Evolutionary conservation across 2,797 vertebrate genomes (phyloP).

Genomic region (Sebastes diaconus): DNA sequence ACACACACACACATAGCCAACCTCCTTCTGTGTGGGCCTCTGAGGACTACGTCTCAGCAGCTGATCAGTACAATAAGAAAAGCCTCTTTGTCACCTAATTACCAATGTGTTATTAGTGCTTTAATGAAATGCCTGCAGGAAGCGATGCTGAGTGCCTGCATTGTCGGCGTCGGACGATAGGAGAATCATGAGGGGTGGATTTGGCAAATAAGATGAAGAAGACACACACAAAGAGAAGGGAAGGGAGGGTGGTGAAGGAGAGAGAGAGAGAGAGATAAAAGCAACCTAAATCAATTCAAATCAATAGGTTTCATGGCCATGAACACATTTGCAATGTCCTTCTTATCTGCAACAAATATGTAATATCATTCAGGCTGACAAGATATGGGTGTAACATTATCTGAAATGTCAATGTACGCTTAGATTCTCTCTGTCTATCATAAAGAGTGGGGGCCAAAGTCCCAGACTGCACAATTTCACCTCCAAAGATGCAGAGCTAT

Average conservation of each 20-base stretch:
- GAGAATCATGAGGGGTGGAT: slow-evolving; percentile 47
- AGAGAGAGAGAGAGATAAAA: neutral
- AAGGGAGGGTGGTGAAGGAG: neutral
- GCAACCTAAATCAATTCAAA: slow-evolving; percentile 24
- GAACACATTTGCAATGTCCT: slow-evolving; percentile 5
- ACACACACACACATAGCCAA: slow-evolving; percentile 19
- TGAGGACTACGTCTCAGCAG: slow-evolving; percentile 69
- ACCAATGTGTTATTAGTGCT: slow-evolving; percentile 84
- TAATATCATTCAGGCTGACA: slow-evolving; percentile 3
- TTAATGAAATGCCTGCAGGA: slow-evolving; percentile 85
- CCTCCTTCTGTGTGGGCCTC: slow-evolving; percentile 56
- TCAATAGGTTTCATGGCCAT: slow-evolving; percentile 31
- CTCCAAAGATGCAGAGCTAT: neutral
- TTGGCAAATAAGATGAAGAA: slow-evolving; percentile 55
- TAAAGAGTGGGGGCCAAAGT: neutral
- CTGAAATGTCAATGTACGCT: slow-evolving; percentile 9
- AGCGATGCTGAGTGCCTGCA: slow-evolving; percentile 67
- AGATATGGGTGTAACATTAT: slow-evolving; percentile 13
- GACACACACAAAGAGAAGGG: slow-evolving; percentile 37
- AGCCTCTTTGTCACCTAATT: slow-evolving; percentile 82
- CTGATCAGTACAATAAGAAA: slow-evolving; percentile 82
- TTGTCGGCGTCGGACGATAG: slow-evolving; percentile 45
- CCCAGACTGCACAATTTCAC: neutral
- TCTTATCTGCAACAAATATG: slow-evolving; percentile 2
- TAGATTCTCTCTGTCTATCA: neutral